Percentiles rank a stretch among this genome's conserved stretches.
These are phyloP conservation scores for Potamarius usumacintae DNA, from an alignment of 2,113 vertebrate species.

Conservation along the genomic window DNA sequence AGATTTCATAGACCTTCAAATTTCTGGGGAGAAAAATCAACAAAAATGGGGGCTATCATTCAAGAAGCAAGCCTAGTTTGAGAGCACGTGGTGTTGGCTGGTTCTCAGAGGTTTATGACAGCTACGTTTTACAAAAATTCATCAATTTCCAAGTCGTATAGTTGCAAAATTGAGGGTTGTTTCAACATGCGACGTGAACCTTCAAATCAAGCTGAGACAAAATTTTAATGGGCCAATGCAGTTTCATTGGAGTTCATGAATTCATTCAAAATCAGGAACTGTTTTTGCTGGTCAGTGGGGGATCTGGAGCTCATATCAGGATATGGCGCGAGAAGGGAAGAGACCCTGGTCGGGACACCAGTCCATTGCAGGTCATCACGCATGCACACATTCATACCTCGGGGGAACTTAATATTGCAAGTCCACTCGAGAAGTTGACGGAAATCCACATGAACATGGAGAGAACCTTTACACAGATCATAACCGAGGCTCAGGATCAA, in stretches of 20 bases:
- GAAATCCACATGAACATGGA: not conserved
- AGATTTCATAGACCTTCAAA: no score
- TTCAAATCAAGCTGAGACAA: not conserved
- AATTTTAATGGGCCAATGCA: not conserved
- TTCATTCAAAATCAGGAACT: not conserved
- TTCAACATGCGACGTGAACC: not conserved
- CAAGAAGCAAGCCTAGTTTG: not conserved
- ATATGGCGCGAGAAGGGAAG: not conserved
- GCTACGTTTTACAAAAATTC: not conserved
- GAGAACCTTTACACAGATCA: not conserved
- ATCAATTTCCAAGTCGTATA: not conserved
- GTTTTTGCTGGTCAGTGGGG: not conserved
- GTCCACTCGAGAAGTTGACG: not conserved
- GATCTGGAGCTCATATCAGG: not conserved
- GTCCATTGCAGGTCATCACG: not conserved
- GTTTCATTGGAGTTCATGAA: not conserved
- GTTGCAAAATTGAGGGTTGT: not conserved
- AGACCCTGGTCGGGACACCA: not conserved
- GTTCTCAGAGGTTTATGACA: not conserved
- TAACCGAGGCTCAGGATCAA: not conserved
- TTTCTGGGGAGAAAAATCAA: not conserved
- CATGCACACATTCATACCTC: not conserved
- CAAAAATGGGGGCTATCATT: not conserved
- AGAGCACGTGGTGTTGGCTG: not conserved
- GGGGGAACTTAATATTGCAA: not conserved